Base-by-base conservation (phyloP, 2,797 vertebrate genomes). In the Aselliscus stoliczkanus region DNA sequence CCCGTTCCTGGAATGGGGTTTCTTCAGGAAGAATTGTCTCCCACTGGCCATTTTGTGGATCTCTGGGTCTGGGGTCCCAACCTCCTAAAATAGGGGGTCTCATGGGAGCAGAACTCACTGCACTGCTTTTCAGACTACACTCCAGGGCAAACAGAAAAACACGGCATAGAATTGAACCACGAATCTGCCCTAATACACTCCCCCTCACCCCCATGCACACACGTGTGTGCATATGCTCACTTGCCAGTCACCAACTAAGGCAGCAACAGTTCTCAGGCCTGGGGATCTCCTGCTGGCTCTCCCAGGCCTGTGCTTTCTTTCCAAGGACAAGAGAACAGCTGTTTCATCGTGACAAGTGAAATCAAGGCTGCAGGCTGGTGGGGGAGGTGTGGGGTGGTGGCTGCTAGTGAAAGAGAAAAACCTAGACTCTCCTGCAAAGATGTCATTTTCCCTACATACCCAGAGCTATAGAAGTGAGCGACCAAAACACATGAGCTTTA, bases 221-320 rank as follows among this genome's bases (percentile, higher is more conserved):
- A 3, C 4, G 0, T 8, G 31, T 7, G 15, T 29, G 1, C 9
- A 0, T 0, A 23, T 11, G 44, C 21, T 0, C 44, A 2, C n/a
- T 4, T 23, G 21, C 20, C 7, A 5, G 50, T 15, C 27, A 14
- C 42, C 4, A 44, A 52, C 12, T 0, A 4, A 58, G 23, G 27
- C 1, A 0, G 27, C 1, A 0, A 5, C 10, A 3, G 7, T 5
- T 34, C 58, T 42, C 2, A 0, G 70, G 44, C 62, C 52, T 56
- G 20, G 31, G 39, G 37, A 0, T 4, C 58, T 39, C 31, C 29
- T 2, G 6, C 80, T 12, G 65, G 34, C 72, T 52, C 42, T 18
- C 34, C n/a, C 0, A 13, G 47, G 67, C 60, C 27, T 4, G 17
- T 13, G 58, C 42, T 64, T 69, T 42, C 42, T 64, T 69, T 42